Base-by-base conservation (phyloP, 2,113 vertebrate species). In the Gavia stellata region DNA sequence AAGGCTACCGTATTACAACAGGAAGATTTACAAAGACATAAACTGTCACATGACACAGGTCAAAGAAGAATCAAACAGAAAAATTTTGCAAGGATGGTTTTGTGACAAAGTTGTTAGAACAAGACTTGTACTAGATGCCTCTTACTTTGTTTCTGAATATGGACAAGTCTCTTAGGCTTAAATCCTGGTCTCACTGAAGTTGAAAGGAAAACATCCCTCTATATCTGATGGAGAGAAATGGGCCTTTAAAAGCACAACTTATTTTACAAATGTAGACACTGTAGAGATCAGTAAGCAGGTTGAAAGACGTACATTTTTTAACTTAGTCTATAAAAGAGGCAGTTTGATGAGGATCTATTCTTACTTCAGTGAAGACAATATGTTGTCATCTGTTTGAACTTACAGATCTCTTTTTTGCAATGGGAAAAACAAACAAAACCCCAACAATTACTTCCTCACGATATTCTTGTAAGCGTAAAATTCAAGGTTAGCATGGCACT, bases 381-480 rank as follows among this genome's bases (percentile, higher is more conserved):
- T 47, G 14, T 71, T 86, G 23, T 61, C 21, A 52, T 25, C 23
- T 65, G 14, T 55, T 84, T 62, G 49, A 92, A 72, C 24, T 84
- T 67, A 73, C 15, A 84, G 50, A 62, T 74, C 31, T 90, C 14
- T 21, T 74, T 93, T 92, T 42, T 6, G 10, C 40, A 55, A 47
- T 9, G 12, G 59, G 14, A 26, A 83, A 80, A 75, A 6, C 12
- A 79, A 67, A 56, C 7, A 75, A 81, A 72, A 14, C 3, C 12
- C 9, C 0, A 0, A 25, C 20, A 79, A 65, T n/a, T 75, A 31
- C 21, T 83, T 83, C 31, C 6, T 94, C 18, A 40, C 3, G 2
- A 49, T 80, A 58, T 25, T 61, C 36, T 66, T 78, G 3, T 62
- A 87, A 59, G 28, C 17, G 61, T 34, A 68, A 86, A 93, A 81